Evolutionary conservation across 2,797 vertebrate genomes (phyloP), one percentile per base, ranked within the genome.

Genomic region (Trematomus bernacchii): DNA sequence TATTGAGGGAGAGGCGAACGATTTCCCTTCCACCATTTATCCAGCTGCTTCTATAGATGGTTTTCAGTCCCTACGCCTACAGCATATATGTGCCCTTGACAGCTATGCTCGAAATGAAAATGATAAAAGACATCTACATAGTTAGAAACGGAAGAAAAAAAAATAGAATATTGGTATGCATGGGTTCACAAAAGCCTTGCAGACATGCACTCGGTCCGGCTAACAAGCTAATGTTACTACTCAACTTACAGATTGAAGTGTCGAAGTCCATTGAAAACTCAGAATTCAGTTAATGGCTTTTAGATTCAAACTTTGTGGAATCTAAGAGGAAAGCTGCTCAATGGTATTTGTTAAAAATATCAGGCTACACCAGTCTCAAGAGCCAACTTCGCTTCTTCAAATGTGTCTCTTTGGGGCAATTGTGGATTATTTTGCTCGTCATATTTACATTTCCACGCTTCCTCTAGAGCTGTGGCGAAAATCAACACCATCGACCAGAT

Each of bases 1-100:
- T 68, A 14, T 37, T 77, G 57, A 73, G 23, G 30, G 33, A 63
- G 50, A 63, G 53, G 46, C 72, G 50, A 64, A 66, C n/a, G 57
- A 42, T 47, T 40, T 60, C 9, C 21, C 16, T 44, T 66, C 50
- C 13, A 4, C 68, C 58, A 54, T 75, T 60, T 66, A 30, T 66
- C 30, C 16, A 6, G 3, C 23, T 65, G 65, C 30, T 50, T 54
- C 60, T 62, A 54, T 71, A 33, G 43, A 68, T 55, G 51, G 15
- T 21, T 68, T 46, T 69, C 21, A 63, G 27, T 66, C 65, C 61
- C 13, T 40, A 67, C 10, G 62, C 64, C 13, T 40, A 67, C 10
- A 65, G 33, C 42, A 30, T 66, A 67, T 71, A n/a, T 63, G 6
- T 66, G 42, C 11, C 40, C 21, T 55, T 37, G 59, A 72, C 19